phyloP scores from a whole-genome alignment of 2,113 vertebrate species.

The Piprites chloris region DNA sequence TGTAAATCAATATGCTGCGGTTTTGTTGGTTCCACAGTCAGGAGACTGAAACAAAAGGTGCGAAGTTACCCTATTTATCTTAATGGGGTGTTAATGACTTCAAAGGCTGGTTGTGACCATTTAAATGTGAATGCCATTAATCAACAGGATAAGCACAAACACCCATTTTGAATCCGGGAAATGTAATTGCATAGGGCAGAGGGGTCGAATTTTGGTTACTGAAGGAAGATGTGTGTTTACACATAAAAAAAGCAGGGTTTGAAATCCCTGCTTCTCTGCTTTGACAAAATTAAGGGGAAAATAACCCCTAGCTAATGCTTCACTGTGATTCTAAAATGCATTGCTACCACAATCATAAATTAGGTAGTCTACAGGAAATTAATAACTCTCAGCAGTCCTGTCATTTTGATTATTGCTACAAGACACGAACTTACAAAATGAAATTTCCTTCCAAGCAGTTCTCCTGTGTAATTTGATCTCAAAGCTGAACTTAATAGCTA shows the following conservation, averaged over 20 bases:
- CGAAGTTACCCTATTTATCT: constrained; percentile 63
- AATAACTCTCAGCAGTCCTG: constrained; percentile 47
- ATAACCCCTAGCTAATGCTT: background rate
- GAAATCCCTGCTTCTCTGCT: background rate
- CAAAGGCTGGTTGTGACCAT: constrained; percentile 52
- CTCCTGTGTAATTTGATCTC: background rate
- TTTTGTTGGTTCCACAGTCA: constrained; percentile 44
- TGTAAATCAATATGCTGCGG: constrained; percentile 38
- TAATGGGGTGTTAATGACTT: constrained; percentile 68
- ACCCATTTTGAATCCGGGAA: constrained; percentile 19
- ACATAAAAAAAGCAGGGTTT: background rate
- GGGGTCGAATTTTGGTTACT: constrained; percentile 29
- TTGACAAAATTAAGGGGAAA: constrained; percentile 12
- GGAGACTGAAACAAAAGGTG: constrained; percentile 62
- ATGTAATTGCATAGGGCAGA: constrained; percentile 57
- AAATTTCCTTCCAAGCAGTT: constrained; percentile 26
- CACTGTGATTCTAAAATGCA: background rate
- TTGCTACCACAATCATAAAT: constrained; percentile 30
- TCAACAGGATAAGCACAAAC: constrained; percentile 63
- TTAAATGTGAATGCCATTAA: constrained; percentile 70
- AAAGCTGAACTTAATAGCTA: background rate
- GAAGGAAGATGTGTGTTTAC: constrained; percentile 19
- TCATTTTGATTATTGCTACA: constrained; percentile 53
- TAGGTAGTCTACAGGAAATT: constrained; percentile 24
- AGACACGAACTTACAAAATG: constrained; percentile 48